Base-by-base conservation (phyloP, 1,140 invertebrate species). In the Caenorhabditis remanei region DNA sequence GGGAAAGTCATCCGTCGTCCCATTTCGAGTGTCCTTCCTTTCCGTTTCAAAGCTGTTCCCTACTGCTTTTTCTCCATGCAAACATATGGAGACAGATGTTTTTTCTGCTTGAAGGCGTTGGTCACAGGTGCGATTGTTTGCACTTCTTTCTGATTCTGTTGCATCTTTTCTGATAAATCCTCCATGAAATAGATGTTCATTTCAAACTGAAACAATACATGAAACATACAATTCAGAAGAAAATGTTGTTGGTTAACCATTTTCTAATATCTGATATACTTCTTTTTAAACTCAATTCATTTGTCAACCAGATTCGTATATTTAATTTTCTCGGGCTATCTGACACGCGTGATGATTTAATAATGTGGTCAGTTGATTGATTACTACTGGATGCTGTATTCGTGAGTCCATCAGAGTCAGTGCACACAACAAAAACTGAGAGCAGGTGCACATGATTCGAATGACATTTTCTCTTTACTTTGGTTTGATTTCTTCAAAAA, bases 281-380 rank as follows among this genome's bases (percentile, higher is more conserved):
- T 1, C 32, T 32, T 32, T 32, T 1, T 0, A 32, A 32, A 32
- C 32, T 32, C 32, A 32, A 32, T 32, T 2, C 32, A 32, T 32
- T 32, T 32, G 32, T 32, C 32, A 32, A 53, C 16, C 7, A 65
- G n/a, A 71, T 71, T 71, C 65, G 46, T 53, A 79, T 48, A 40
- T 50, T 79, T 50, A 40, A 43, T 79, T 79, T 50, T 50, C 21
- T 8, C 53, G 32, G 5, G 13, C 46, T 11, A 21, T 19, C 19
- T 79, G 71, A 79, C 71, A 79, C 43, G 46, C 71, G 13, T 79
- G 71, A 79, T 79, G 71, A 79, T 48, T 79, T 79, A 79, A 79
- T 79, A 79, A 79, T 79, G 71, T 79, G 71, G 71, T 32, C 71
- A 53, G 13, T 50, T 79, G 71, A 79, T 79, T 79, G 71, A 79